A percentile compares a stretch with the other conserved stretches of the same genome.
phyloP scores from a whole-genome alignment of 2,888 invertebrate genomes.

The Bugulina stolonifera region DNA sequence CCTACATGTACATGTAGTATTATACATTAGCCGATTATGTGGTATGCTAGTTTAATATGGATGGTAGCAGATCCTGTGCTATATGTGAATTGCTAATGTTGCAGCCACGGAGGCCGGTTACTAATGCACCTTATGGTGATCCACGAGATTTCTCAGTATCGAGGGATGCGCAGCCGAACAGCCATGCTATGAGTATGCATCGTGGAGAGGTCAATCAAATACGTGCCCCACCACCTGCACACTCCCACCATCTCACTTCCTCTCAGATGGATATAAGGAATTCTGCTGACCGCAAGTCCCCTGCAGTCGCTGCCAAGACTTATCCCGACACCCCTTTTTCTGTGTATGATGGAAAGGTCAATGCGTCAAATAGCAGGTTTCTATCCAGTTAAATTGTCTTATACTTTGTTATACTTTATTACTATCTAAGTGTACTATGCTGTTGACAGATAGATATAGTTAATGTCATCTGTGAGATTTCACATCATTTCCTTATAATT shows the following conservation, averaged over 20 bases:
- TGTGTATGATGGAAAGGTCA: constrained; percentile 1
- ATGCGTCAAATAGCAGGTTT: not conserved
- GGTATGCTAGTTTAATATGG: too few species aligned
- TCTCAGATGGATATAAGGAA: not conserved
- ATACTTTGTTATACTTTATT: too few species aligned
- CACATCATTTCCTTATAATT: not conserved
- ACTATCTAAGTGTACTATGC: too few species aligned
- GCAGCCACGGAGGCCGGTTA: not conserved
- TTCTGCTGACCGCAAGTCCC: constrained; percentile 11
- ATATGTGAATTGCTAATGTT: not conserved
- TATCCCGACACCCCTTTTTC: not conserved
- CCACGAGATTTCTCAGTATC: not conserved
- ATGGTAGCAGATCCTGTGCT: too few species aligned
- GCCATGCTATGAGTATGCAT: not conserved
- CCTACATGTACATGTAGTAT: too few species aligned
- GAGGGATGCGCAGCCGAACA: not conserved
- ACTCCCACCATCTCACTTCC: constrained; percentile 10
- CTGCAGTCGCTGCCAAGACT: not conserved
- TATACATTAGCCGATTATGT: too few species aligned
- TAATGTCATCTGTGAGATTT: too few species aligned
- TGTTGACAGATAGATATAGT: too few species aligned
- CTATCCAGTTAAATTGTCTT: too few species aligned
- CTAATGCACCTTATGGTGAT: not conserved
- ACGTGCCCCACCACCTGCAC: not conserved
- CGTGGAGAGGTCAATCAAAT: not conserved